Percentiles rank a stretch among this genome's conserved stretches.
Conservation (phyloP, 2,888 invertebrate genomes). For the Argynnis bischoffii region DNA sequence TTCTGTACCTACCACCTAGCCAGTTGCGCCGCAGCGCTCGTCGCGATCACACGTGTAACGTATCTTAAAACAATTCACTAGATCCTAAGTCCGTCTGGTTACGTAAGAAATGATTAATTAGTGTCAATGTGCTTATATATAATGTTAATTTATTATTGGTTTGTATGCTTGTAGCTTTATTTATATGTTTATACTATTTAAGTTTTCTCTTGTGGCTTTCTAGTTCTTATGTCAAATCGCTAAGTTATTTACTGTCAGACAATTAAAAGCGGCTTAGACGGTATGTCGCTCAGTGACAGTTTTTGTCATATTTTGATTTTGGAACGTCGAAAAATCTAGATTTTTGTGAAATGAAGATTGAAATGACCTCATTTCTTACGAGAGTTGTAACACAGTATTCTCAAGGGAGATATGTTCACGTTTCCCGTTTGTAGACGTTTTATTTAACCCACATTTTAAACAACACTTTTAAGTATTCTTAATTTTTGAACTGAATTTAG, state of each 20-base stretch:
- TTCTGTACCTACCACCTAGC: constrained; percentile 51
- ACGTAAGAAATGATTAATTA: constrained; percentile 49
- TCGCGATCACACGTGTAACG: constrained; percentile 55
- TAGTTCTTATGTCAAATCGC: neutral
- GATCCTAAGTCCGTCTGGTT: constrained; percentile 65
- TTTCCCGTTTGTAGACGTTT: neutral
- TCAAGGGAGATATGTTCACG: neutral
- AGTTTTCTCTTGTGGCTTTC: neutral
- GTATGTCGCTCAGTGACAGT: too few species aligned
- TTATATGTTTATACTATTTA: constrained; percentile 3
- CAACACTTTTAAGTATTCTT: neutral
- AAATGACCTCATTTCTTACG: constrained; percentile 6
- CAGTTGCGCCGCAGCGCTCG: constrained; percentile 75
- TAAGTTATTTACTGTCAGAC: neutral
- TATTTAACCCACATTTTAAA: neutral
- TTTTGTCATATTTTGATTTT: too few species aligned
- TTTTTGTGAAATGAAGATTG: neutral
- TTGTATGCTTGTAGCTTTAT: constrained; percentile 18
- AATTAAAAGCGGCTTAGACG: too few species aligned
- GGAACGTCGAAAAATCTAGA: too few species aligned
- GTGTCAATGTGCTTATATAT: constrained; percentile 27
- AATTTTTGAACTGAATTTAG: neutral
- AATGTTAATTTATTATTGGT: constrained; percentile 24
- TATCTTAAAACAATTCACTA: constrained; percentile 49
- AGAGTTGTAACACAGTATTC: neutral